Evolutionary conservation across 1,140 invertebrate genomes (phyloP), one percentile per base, ranked within the genome.

Genomic region (Zaprionus gabonicus): DNA sequence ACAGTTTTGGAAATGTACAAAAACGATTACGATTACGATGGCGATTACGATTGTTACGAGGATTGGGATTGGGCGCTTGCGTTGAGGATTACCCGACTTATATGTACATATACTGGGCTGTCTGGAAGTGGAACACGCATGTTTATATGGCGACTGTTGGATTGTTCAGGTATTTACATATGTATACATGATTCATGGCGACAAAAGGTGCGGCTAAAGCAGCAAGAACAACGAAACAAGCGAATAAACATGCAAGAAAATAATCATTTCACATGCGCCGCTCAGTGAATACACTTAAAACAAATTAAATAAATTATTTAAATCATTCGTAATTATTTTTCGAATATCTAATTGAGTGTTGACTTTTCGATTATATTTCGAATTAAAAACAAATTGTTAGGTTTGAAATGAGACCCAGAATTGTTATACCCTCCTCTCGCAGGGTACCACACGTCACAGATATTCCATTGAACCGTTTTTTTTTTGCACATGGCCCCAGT

Each of bases 151-250:
- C 46, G 46, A 41, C 49, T 46, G 78, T 63, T 63, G 55, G 34
- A 63, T 60, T 59, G 44, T 66, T 27, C 53, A 31, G 27, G 53
- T 70, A 70, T 78, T 75, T 81, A 79, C 67, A 71, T 85, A 78
- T 71, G 71, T 73, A 85, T 85, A 80, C 78, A 88, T 87, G 84
- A 87, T 87, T 87, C 83, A 87, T 88, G 83, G 41, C 55, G 67
- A 75, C 84, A 81, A 76, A 81, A 80, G 84, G 83, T 83, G 83
- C 68, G 83, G 84, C 78, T 60, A 63, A 56, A 63, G 46, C 55
- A 72, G 57, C 62, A 66, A 71, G 41, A 80, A 74, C 20, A 63
- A 68, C 25, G 66, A 58, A 75, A 75, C 41, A 75, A 64, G 53
- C 66, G 71, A 66, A 60, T 80, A 68, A 70, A 63, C 44, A 67